Conservation (phyloP, 2,888 invertebrate species). For the Vesta saturnalis region DNA sequence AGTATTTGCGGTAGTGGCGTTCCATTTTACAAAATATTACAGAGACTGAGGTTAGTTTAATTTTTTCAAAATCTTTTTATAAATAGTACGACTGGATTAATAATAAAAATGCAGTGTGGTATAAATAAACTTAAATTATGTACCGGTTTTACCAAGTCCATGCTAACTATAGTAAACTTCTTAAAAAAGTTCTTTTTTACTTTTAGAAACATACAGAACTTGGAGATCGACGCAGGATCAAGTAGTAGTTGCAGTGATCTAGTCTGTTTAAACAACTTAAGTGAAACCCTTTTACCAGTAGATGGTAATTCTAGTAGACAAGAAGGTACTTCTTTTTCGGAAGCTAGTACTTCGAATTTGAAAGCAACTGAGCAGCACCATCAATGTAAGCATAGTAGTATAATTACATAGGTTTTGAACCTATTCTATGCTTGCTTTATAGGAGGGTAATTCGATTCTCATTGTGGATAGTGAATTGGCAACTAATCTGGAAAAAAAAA, state of each 20-base stretch:
- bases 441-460: slow-evolving; percentile 3
- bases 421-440: not conserved
- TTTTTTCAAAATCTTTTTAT: not conserved
- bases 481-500: not conserved
- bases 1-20: not conserved
- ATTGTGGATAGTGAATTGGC: slow-evolving; percentile 4
- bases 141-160: not conserved
- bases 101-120: not conserved
- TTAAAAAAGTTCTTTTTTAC: not conserved
- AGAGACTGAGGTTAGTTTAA: not conserved
- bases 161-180: not conserved
- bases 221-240: not conserved
- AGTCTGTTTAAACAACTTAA: not conserved
- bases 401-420: not conserved
- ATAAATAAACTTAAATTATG: not conserved
- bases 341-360: not conserved
- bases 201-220: not conserved
- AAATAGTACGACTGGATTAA: not conserved
- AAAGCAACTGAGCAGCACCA: not conserved
- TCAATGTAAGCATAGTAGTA: not conserved
- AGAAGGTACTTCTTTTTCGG: not conserved
- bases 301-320: not conserved
- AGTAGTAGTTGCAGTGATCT: not conserved
- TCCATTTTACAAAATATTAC: not conserved
- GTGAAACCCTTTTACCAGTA: not conserved